Evolutionary conservation across 2,888 invertebrate species (phyloP), one percentile per base, ranked within the genome.

Genomic region (Agrochola circellaris): DNA sequence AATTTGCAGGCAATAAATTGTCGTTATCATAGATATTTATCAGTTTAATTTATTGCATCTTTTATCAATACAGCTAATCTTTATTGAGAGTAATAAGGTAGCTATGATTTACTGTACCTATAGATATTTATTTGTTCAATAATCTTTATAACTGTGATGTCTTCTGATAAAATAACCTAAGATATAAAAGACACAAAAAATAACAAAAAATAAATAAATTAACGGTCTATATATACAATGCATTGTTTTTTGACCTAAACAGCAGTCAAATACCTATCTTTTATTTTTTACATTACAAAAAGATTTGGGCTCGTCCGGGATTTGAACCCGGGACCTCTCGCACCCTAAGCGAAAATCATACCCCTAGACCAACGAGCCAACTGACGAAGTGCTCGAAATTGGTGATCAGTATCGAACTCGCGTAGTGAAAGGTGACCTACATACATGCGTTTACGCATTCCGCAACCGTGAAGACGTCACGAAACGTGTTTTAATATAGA

Each of bases 301-400:
- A 82, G n/a, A 81, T 45, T 90, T 87, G 97, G 97, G 97, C 96
- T 96, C 97, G 96, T 96, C 96, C 97, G 97, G 97, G 97, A 97
- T 96, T 97, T 97, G 96, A 97, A 97, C 97, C 97, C 96, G 90
- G 90, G 90, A 89, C 89, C 89, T 90, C 90, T 90, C 90, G 90
- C 90, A 90, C 90, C 90, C 90, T 90, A 90, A 90, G 90, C 90
- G 90, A 89, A 91, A 90, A 89, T 89, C 86, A 85, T 86, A 90
- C 91, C 91, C 91, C 90, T 90, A 91, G 90, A 91, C 91, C 91
- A 91, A 91, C 91, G 90, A 91, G 90, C 90, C 90, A 56, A 0
- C 79, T 86, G 72, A 0, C 0, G 0, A 0, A 0, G 0, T 0
- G 0, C 0, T 0, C 8, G 1, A 87, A 84, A 80, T 76, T 54